phyloP scores from a whole-genome alignment of 1,140 invertebrate genomes.

The Eriocheir sinensis region DNA sequence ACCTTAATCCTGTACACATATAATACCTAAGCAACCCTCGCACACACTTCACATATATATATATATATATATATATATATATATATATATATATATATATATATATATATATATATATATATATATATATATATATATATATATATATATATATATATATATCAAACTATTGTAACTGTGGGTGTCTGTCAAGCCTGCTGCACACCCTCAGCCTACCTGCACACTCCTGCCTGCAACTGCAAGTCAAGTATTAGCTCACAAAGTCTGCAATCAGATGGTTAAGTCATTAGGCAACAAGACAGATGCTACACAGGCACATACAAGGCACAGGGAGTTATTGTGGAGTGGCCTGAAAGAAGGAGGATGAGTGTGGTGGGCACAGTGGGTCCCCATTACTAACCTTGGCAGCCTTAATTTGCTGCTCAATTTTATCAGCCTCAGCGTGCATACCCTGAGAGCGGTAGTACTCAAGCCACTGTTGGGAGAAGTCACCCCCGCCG shows the following conservation, averaged over 20 bases:
- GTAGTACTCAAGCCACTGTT: slow-evolving; percentile 99
- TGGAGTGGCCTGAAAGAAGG: slow-evolving; percentile 15
- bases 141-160: too few relatives aligned
- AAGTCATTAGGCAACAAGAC: slow-evolving; percentile 41
- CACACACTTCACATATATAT: neutral
- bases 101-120: slow-evolving; percentile 28
- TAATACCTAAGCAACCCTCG: neutral
- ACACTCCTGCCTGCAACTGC: slow-evolving; percentile 66
- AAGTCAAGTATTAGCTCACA: slow-evolving; percentile 60
- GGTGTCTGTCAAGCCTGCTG: slow-evolving; percentile 45
- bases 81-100: slow-evolving; percentile 1
- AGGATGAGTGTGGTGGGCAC: slow-evolving; percentile 6
- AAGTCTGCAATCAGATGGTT: slow-evolving; percentile 55
- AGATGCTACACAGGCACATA: neutral
- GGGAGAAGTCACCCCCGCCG: slow-evolving; percentile 90
- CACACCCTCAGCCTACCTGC: slow-evolving; percentile 48
- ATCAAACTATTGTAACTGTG: neutral
- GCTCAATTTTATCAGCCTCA: slow-evolving; percentile 95
- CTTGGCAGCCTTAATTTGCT: slow-evolving; percentile 87
- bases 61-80: neutral
- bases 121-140: slow-evolving; percentile 28
- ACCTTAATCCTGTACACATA: too few relatives aligned
- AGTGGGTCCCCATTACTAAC: slow-evolving; percentile 79
- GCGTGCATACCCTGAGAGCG: slow-evolving; percentile 93
- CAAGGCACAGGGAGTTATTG: slow-evolving; percentile 21